Evolutionary conservation across 1,140 invertebrate genomes (phyloP), one percentile per base, ranked within the genome.

Genomic region (Camponotus vicinus): DNA sequence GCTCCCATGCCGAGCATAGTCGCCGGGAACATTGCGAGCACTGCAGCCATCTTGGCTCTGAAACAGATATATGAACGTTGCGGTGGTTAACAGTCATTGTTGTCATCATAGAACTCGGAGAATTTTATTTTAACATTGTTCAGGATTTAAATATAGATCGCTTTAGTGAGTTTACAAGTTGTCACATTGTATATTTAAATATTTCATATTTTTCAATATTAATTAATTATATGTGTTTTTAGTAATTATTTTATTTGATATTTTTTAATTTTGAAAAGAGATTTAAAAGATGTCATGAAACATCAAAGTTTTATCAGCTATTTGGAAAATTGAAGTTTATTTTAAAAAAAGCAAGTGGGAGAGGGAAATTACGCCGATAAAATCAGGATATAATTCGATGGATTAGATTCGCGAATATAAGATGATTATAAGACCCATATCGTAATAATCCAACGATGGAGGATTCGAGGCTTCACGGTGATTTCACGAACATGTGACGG

Each of bases 1-100:
- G 96, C 64, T 97, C 96, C 99, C 99, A 99, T 0, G 99, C 98
- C 34, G 98, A 99, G 89, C 97, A 97, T 73, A 98, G 97, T 61
- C 98, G 97, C 75, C 97, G 97, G 89, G 98, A 98, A 95, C 99
- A 99, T 49, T 98, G 99, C 21, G 97, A 98, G 95, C 99, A 99
- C 59, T 98, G 97, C 94, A 99, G 98, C 96, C 98, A 98, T 94
- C 97, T 97, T 85, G 99, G 99, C 96, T 99, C 99, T 99, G 97
- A 64, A 97, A 98, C 96, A 96, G 95, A 96, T 92, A 85, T 94
- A 91, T 9, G 3, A 3, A 40, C 6, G 27, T 13, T 7, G 15
- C 9, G 32, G 1, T 3, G 37, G 13, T 88, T 70, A 88, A 49
- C 40, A 9, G 1, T 83, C 32, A 18, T 45, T 42, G 45, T 69